These are phyloP conservation scores for Hypselothyrea guttata DNA, from an alignment of 2,888 invertebrate species.

Conservation along the genomic window DNA sequence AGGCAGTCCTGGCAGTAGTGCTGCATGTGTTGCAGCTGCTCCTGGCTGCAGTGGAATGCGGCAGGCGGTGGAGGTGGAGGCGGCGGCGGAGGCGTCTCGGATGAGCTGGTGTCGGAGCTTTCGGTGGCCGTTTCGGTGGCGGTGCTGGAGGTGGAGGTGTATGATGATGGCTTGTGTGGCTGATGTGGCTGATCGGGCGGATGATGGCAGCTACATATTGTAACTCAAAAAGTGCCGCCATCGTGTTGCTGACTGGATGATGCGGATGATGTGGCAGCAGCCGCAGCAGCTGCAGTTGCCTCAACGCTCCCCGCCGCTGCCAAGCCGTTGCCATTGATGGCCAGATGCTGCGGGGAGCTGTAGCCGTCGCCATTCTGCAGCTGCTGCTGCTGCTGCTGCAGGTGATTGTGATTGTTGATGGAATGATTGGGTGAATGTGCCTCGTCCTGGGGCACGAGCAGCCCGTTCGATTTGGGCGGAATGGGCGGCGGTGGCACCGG, in stretches of 20 bases:
- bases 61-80: slow-evolving; percentile 58
- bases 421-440: slow-evolving; percentile 67
- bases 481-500: slow-evolving; percentile 81
- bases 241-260: slow-evolving; percentile 69
- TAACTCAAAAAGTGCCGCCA: slow-evolving; percentile 81
- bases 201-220: slow-evolving; percentile 81
- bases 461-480: slow-evolving; percentile 79
- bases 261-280: slow-evolving; percentile 31
- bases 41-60: slow-evolving; percentile 36
- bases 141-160: slow-evolving; percentile 64
- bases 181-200: slow-evolving; percentile 69
- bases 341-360: slow-evolving; percentile 71
- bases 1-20: slow-evolving; percentile 71
- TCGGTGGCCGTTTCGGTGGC: slow-evolving; percentile 54
- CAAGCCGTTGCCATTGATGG: slow-evolving; percentile 35
- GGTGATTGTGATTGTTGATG: slow-evolving; percentile 56
- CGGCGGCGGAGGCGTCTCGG: slow-evolving; percentile 56
- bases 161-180: slow-evolving; percentile 70
- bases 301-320: slow-evolving; percentile 14
- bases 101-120: slow-evolving; percentile 60
- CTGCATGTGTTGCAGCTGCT: slow-evolving; percentile 31
- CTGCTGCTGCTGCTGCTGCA: slow-evolving; percentile 52
- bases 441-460: slow-evolving; percentile 55
- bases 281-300: slow-evolving; percentile 42
- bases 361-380: slow-evolving; percentile 72